These are phyloP conservation scores for Dermochelys coriacea DNA, from an alignment of 2,797 vertebrate genomes.

Conservation along the genomic window DNA sequence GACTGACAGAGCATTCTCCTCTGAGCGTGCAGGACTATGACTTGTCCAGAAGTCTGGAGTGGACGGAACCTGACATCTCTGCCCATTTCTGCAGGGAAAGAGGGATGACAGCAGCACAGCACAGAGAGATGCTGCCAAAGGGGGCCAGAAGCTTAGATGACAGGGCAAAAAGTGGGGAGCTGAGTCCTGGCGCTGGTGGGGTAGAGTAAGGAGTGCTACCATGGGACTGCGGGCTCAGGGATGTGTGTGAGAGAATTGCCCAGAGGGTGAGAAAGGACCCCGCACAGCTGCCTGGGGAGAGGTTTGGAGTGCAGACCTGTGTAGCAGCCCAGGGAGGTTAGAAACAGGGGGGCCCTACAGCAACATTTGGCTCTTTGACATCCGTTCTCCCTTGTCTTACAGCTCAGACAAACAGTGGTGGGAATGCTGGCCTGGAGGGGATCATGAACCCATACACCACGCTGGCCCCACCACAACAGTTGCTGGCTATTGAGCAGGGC, in stretches of 20 bases:
- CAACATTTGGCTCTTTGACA: neutral
- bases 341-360: neutral
- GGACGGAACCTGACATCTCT: neutral
- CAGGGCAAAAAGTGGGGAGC: neutral
- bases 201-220: neutral
- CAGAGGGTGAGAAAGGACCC: neutral
- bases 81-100: neutral
- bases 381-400: slow-evolving; percentile 23
- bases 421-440: slow-evolving; percentile 84
- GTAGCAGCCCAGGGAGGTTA: neutral
- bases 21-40: too few relatives aligned
- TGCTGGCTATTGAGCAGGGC: slow-evolving; percentile 88
- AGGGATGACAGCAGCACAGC: neutral
- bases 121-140: neutral
- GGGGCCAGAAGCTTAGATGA: neutral
- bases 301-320: neutral
- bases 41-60: too few relatives aligned
- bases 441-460: slow-evolving; percentile 86
- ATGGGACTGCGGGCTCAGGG: neutral
- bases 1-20: too few relatives aligned
- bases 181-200: neutral
- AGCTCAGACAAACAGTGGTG: slow-evolving; percentile 85
- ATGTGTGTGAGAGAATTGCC: neutral
- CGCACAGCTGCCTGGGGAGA: neutral
- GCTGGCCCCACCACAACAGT: slow-evolving; percentile 85